Conservation (phyloP, 2,113 vertebrate genomes). For the Gymnogyps californianus region DNA sequence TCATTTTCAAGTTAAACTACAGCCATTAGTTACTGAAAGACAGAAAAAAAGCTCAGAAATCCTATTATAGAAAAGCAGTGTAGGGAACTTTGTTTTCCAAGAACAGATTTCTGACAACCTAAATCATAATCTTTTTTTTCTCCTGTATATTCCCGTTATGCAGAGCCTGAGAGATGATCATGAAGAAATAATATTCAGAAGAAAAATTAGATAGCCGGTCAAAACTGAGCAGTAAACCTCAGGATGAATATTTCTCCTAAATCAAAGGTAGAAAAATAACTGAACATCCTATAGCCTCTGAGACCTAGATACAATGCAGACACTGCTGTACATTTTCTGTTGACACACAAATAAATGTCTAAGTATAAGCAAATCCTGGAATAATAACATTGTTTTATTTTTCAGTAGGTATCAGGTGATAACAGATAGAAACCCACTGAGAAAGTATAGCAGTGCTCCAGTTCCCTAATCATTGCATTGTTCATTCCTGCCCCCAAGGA, state of each 20-base stretch:
- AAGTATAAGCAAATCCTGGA: neutral
- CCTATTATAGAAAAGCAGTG: neutral
- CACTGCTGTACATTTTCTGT: neutral
- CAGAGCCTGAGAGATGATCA: neutral
- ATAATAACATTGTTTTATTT: neutral
- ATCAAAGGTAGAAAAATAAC: neutral
- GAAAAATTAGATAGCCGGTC: neutral
- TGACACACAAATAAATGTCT: neutral
- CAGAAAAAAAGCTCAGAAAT: neutral
- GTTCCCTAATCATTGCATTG: neutral
- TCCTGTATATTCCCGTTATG: neutral
- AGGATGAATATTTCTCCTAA: neutral
- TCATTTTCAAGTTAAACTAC: neutral
- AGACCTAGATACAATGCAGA: neutral
- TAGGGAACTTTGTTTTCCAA: neutral
- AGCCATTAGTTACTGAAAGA: neutral
- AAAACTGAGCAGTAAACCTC: neutral
- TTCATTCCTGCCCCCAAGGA: neutral
- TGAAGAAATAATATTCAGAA: neutral
- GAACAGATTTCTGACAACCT: neutral
- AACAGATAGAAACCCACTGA: neutral
- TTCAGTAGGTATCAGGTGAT: neutral
- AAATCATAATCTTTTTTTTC: neutral
- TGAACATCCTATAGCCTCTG: neutral
- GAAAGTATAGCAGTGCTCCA: neutral